Percentiles rank a stretch among this genome's conserved stretches.
Conservation (phyloP, 2,113 vertebrate genomes). For the Dolichotis patagonum region DNA sequence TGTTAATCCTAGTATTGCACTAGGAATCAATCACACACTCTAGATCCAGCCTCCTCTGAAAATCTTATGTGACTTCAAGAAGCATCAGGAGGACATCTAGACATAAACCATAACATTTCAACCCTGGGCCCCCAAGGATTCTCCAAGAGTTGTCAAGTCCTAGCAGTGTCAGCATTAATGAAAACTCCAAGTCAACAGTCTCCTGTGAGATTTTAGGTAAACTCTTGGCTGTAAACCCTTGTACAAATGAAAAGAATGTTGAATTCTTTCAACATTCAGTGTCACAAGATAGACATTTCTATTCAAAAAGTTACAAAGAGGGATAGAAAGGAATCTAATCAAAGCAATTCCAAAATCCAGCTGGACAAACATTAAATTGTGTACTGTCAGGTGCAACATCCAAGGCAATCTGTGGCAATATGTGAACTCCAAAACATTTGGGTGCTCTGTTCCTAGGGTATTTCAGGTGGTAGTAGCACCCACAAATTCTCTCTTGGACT, state of each 20-base stretch:
- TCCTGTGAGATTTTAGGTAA: not conserved
- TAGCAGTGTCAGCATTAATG: not conserved
- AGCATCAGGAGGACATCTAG: not conserved
- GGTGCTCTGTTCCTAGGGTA: not conserved
- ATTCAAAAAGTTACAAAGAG: not conserved
- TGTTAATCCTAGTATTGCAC: not conserved
- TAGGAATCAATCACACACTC: not conserved
- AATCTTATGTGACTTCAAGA: not conserved
- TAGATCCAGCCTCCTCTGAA: not conserved
- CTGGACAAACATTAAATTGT: not conserved
- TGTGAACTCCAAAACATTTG: not conserved
- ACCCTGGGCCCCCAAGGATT: not conserved
- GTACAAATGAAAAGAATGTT: not conserved
- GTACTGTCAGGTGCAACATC: not conserved
- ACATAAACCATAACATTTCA: not conserved
- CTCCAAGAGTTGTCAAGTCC: not conserved
- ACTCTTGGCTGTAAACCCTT: not conserved
- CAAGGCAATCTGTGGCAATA: not conserved
- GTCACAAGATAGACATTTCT: not conserved
- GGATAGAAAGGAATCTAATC: not conserved
- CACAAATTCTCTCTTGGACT: not conserved
- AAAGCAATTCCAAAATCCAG: not conserved
- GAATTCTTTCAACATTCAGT: not conserved
- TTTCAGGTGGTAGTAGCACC: not conserved
- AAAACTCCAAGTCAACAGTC: not conserved